Percentiles rank a stretch among this genome's conserved stretches.
Conservation (phyloP, 2,888 invertebrate species). For the Spatulosminthurus flaviceps region DNA sequence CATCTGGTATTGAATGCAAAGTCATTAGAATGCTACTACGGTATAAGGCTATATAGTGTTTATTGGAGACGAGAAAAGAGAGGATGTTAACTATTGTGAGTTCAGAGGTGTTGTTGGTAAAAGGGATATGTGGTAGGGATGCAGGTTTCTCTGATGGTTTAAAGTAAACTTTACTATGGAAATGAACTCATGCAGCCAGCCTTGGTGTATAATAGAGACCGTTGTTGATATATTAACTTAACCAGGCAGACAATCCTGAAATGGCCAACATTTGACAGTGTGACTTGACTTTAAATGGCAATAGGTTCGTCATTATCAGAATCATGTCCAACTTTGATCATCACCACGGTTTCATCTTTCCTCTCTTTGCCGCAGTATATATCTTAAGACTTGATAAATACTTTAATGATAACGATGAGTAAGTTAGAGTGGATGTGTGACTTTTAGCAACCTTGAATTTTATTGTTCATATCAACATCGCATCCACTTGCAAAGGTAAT, state of each 20-base stretch:
- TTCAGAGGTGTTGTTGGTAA: too few relatives aligned
- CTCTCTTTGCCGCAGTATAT: slow-evolving; percentile 27
- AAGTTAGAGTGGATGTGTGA: slow-evolving; percentile 24
- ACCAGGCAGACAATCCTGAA: slow-evolving; percentile 30
- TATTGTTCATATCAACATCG: slow-evolving; percentile 37
- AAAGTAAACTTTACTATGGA: too few relatives aligned
- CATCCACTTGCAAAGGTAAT: slow-evolving; percentile 20
- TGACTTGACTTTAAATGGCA: slow-evolving; percentile 46
- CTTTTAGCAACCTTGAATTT: slow-evolving; percentile 47
- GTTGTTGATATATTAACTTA: slow-evolving; percentile 22
- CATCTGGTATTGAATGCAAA: background rate
- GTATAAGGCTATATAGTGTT: too few relatives aligned
- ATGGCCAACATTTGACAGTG: slow-evolving; percentile 41
- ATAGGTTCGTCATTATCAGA: slow-evolving; percentile 36
- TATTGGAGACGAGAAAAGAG: too few relatives aligned
- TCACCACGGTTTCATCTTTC: slow-evolving; percentile 18
- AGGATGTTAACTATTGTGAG: too few relatives aligned
- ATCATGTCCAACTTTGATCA: slow-evolving; percentile 36
- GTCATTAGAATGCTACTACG: too few relatives aligned
- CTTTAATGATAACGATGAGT: slow-evolving; percentile 29
- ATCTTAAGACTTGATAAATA: slow-evolving; percentile 28
- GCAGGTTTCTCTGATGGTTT: too few relatives aligned
- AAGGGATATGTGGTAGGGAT: too few relatives aligned
- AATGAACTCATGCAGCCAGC: background rate
- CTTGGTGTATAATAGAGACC: background rate